Percentiles rank a stretch among this genome's conserved stretches.
Evolutionary conservation across 2,888 invertebrate species (phyloP).

Genomic region (Amaurobius ferox): DNA sequence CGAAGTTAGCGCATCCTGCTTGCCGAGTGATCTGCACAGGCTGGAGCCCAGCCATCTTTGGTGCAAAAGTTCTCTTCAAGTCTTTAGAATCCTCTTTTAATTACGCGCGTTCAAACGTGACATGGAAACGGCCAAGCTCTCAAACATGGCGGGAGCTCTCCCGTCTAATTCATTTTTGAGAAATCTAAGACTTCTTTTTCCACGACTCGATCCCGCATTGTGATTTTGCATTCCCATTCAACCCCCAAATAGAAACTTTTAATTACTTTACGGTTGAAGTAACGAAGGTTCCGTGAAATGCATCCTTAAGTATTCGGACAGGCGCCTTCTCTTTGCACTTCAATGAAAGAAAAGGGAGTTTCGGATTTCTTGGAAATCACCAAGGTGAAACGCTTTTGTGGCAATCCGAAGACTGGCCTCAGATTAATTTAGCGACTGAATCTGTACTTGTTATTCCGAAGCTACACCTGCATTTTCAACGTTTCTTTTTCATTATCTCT

Average conservation of each 20-base stretch:
- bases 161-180: conserved; percentile 70
- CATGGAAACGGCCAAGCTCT: conserved; percentile 48
- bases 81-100: conserved; percentile 68
- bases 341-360: conserved; percentile 65
- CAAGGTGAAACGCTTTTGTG: conserved; percentile 66
- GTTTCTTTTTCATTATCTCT: conserved; percentile 13
- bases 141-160: conserved; percentile 25
- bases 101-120: conserved; percentile 69
- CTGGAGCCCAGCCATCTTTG: neutral
- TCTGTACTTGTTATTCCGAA: conserved; percentile 43
- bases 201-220: conserved; percentile 44
- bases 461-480: conserved; percentile 12
- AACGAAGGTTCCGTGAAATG: conserved; percentile 66
- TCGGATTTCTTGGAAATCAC: conserved; percentile 63
- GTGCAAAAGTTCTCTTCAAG: conserved; percentile 19
- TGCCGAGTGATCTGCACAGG: conserved; percentile 31
- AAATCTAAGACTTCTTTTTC: conserved; percentile 57
- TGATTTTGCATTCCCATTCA: conserved; percentile 71
- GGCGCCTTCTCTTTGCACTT: conserved; percentile 60
- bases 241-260: conserved; percentile 71
- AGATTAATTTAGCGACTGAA: conserved; percentile 65
- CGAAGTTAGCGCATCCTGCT: conserved; percentile 66
- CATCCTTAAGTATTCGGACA: conserved; percentile 67
- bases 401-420: conserved; percentile 22
- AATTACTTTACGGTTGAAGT: conserved; percentile 69